Conservation (phyloP, 2,888 invertebrate genomes). For the Cryptus armator region DNA sequence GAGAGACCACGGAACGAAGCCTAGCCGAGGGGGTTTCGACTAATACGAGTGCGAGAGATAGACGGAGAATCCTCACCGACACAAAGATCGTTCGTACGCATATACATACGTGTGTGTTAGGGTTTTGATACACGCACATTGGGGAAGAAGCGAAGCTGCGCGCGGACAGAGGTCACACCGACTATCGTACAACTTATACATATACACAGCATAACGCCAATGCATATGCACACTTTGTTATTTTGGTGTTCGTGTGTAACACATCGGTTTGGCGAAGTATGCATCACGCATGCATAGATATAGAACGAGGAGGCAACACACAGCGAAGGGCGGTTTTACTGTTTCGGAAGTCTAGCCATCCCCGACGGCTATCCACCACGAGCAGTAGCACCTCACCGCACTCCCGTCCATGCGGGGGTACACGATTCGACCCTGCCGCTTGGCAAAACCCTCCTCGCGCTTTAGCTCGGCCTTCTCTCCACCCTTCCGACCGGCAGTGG, state of each 20-base stretch:
- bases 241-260: slow-evolving; percentile 2
- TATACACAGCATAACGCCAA: neutral
- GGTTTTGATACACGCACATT: slow-evolving; percentile 10
- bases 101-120: neutral
- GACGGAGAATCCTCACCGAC: slow-evolving; percentile 28
- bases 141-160: slow-evolving; percentile 25
- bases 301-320: slow-evolving; percentile 76
- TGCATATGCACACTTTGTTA: neutral
- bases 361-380: slow-evolving; percentile 76
- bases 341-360: slow-evolving; percentile 83
- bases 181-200: neutral
- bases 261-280: neutral
- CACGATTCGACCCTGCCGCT: slow-evolving; percentile 21
- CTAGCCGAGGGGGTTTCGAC: slow-evolving; percentile 28
- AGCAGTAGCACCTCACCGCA: slow-evolving; percentile 70
- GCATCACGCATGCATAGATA: slow-evolving; percentile 51
- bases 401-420: slow-evolving; percentile 18
- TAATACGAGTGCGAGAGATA: slow-evolving; percentile 15
- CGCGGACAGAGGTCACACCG: slow-evolving; percentile 23
- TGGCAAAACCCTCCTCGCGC: slow-evolving; percentile 33
- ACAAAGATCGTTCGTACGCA: slow-evolving; percentile 31
- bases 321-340: slow-evolving; percentile 79
- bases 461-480: slow-evolving; percentile 51
- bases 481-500: slow-evolving; percentile 50
- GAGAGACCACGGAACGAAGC: slow-evolving; percentile 48